Conservation (phyloP, 2,113 vertebrate species). For the Orcinus orca region DNA sequence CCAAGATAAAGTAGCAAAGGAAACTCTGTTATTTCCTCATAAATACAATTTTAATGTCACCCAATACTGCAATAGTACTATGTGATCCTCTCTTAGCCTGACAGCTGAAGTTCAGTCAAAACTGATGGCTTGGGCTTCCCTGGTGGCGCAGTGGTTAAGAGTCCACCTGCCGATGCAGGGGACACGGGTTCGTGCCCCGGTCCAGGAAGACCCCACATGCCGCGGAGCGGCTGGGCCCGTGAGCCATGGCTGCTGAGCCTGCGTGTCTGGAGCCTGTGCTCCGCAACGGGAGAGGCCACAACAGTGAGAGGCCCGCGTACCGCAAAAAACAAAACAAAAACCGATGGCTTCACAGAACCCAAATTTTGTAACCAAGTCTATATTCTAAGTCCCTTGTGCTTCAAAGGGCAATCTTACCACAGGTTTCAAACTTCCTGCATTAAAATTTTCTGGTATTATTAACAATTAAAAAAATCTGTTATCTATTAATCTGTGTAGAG, state of each 20-base stretch:
- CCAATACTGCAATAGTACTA: neutral
- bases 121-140: neutral
- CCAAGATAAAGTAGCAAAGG: constrained; percentile 2
- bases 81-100: neutral
- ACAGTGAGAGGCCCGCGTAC: no score
- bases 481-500: neutral
- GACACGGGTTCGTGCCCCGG: no score
- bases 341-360: neutral
- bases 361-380: neutral
- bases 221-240: no score
- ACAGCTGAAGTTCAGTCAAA: neutral
- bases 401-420: neutral
- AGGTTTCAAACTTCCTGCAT: neutral
- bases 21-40: neutral
- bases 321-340: neutral
- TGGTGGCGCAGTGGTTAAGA: no score
- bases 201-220: no score
- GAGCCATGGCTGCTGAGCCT: no score
- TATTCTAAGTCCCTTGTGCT: neutral
- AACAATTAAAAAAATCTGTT: neutral
- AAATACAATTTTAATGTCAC: neutral
- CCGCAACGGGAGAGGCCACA: no score
- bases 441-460: neutral
- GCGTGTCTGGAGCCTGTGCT: no score
- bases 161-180: no score